Evolutionary conservation across 2,888 invertebrate species (phyloP).

Genomic region (Peribatodes rhomboidaria): DNA sequence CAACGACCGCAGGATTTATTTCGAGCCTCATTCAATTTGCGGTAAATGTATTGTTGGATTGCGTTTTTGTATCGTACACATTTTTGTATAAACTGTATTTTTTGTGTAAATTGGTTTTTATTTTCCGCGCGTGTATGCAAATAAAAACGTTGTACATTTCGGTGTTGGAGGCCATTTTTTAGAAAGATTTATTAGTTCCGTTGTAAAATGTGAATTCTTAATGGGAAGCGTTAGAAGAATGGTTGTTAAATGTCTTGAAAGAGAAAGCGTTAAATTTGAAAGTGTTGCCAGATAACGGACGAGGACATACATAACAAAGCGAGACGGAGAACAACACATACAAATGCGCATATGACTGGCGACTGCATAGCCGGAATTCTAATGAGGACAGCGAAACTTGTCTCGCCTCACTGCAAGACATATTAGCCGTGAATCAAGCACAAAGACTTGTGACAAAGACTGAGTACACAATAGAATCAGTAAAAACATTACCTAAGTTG

Average conservation of each 20-base stretch:
- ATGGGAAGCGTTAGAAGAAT: constrained; percentile 26
- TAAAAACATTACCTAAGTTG: constrained; percentile 2
- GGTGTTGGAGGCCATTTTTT: constrained; percentile 31
- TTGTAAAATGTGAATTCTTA: constrained; percentile 29
- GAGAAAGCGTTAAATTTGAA: constrained; percentile 76
- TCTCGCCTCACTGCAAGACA: constrained; percentile 41
- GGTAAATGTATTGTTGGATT: constrained; percentile 81
- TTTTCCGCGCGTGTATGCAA: constrained; percentile 26
- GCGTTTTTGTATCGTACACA: constrained; percentile 71
- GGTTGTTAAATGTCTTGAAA: constrained; percentile 57
- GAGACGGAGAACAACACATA: constrained; percentile 68
- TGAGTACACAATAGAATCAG: constrained; percentile 1
- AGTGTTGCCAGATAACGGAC: constrained; percentile 69
- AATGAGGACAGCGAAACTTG: constrained; percentile 62
- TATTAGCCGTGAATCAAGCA: constrained; percentile 28
- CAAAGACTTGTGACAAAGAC: constrained; percentile 11
- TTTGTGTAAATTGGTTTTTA: constrained; percentile 44
- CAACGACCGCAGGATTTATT: constrained; percentile 83
- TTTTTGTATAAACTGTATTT: constrained; percentile 65
- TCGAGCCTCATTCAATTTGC: constrained; percentile 83
- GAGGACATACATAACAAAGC: constrained; percentile 70
- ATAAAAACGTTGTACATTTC: constrained; percentile 24
- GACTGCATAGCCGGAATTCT: constrained; percentile 68
- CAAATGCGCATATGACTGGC: constrained; percentile 68
- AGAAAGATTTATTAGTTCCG: constrained; percentile 28